phyloP scores from a whole-genome alignment of 2,888 invertebrate genomes.

The Trissoscelio sp. region DNA sequence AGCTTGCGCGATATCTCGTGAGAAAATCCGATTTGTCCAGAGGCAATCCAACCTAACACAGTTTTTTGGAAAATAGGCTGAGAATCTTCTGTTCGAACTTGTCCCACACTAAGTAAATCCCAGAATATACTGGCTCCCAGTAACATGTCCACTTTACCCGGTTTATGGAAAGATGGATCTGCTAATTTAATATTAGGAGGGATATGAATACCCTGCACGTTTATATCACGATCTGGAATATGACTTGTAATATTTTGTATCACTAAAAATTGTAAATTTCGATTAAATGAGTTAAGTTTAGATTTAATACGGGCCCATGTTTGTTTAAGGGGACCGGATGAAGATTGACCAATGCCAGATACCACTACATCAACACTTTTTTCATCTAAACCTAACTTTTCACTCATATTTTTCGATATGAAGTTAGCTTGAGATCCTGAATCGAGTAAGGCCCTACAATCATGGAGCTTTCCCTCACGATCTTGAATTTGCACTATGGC shows the following conservation, averaged over 20 bases:
- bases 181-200: constrained; percentile 31
- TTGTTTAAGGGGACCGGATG: constrained; percentile 4
- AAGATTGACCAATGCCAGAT: constrained; percentile 10
- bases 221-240: neutral
- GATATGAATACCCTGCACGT: neutral
- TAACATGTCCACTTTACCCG: constrained; percentile 27
- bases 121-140: constrained; percentile 30
- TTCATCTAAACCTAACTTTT: constrained; percentile 1
- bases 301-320: neutral
- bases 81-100: constrained; percentile 6
- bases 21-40: constrained; percentile 19
- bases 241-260: neutral
- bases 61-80: constrained; percentile 51
- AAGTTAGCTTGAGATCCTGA: constrained; percentile 25
- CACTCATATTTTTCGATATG: constrained; percentile 5
- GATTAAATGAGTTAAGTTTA: constrained; percentile 9
- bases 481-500: neutral
- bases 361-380: neutral
- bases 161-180: constrained; percentile 23
- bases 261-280: constrained; percentile 7
- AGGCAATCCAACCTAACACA: constrained; percentile 54
- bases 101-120: constrained; percentile 25
- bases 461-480: neutral
- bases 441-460: constrained; percentile 33
- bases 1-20: neutral